Evolutionary conservation across 2,797 vertebrate species (phyloP).

Genomic region (Aphelocoma californica): DNA sequence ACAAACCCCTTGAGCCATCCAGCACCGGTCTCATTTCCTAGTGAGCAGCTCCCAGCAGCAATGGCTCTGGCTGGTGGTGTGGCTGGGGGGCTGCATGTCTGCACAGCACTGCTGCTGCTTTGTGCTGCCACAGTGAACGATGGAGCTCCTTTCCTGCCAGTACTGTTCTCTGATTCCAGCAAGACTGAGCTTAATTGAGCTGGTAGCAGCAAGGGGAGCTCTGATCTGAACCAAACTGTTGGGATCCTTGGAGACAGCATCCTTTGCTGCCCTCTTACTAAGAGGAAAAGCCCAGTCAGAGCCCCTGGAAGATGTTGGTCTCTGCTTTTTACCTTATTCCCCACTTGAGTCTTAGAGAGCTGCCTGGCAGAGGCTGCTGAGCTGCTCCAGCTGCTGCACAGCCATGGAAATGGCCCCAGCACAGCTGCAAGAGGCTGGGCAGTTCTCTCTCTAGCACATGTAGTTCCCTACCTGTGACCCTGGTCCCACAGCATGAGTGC

Average conservation of each 20-base stretch:
- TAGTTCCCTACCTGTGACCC: background rate
- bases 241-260: background rate
- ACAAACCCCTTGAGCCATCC: background rate
- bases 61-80: rapidly evolving
- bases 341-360: background rate
- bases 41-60: rapidly evolving
- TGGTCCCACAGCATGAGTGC: background rate
- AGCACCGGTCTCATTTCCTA: background rate
- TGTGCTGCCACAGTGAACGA: rapidly evolving
- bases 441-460: background rate
- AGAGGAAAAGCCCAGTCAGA: background rate
- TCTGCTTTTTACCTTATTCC: background rate
- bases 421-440: background rate
- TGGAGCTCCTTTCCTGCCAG: background rate
- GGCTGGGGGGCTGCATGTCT: background rate
- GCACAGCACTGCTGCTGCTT: background rate
- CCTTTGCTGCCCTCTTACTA: background rate
- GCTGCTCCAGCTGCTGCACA: background rate
- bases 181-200: background rate
- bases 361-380: background rate
- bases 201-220: background rate
- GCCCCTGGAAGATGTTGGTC: background rate
- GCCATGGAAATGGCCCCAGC: background rate
- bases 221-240: background rate
- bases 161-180: background rate